Base-by-base conservation (phyloP, 2,797 vertebrate species). In the Melanotaenia maccullochi region DNA sequence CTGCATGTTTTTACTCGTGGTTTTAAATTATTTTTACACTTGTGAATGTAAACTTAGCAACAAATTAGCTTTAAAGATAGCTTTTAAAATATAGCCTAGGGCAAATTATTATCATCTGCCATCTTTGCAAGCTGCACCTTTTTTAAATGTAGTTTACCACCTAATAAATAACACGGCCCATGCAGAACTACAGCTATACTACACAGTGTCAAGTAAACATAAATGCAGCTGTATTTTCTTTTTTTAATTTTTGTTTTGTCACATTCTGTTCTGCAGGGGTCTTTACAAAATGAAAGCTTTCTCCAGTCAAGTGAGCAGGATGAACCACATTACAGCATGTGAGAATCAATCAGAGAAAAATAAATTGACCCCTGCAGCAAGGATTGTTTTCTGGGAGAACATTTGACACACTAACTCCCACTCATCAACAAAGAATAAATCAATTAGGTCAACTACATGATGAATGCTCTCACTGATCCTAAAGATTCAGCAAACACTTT, bases 391-490 rank as follows among this genome's bases (percentile, higher is more conserved):
- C 12, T 55, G 28, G 12, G n/a, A 9, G 0, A 71, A 11, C 3
- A 4, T 35, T 2, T 5, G 2, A 58, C 38, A 24, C 12, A 36
- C 24, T 60, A 5, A n/a, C n/a, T 35, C 35, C 32, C 30, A 47
- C 61, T 51, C 25, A 60, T 64, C 9, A 44, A 52, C 47, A 58
- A 49, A 47, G 9, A 73, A 36, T 9, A 32, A 61, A 47, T 66
- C 40, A 72, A 65, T 40, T 22, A 68, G 65, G 54, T 25, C 25
- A 40, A 13, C 9, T 51, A 54, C 8, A 32, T 60, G 18, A 71
- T 9, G 25, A 24, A 61, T 58, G n/a, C 20, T 28, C 47, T 25
- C 44, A 44, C 9, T 16, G 32, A 73, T 73, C 16, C 3, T 25
- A 28, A 6, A 62, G 14, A 55, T 4, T 3, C 1, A 52, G n/a